A percentile compares a stretch with the other conserved stretches of the same genome.
Evolutionary conservation across 2,797 vertebrate species (phyloP).

Genomic region (Cyclopterus lumpus): DNA sequence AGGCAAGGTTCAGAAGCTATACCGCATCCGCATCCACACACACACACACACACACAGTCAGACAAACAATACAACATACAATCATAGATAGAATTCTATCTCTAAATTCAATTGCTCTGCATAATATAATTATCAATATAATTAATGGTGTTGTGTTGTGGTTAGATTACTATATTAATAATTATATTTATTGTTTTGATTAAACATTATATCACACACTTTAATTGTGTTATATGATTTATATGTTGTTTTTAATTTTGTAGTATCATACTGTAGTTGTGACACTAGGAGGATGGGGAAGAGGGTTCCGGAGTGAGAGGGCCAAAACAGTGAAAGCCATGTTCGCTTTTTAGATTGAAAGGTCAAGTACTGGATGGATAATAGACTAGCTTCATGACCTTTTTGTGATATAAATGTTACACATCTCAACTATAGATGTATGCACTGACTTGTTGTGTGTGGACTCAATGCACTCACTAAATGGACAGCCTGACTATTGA

Average conservation of each 20-base stretch:
- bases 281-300: no score
- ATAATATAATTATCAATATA: background rate
- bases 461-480: background rate
- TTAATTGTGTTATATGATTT: no score
- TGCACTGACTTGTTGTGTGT: no score
- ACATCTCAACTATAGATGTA: background rate
- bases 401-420: no score
- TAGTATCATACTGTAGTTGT: no score
- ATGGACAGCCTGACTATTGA: background rate
- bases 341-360: background rate
- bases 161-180: background rate
- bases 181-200: background rate
- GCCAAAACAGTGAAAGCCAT: background rate
- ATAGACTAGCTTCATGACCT: no score
- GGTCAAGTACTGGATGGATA: no score
- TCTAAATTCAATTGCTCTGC: background rate
- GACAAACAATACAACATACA: background rate
- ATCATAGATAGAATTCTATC: background rate
- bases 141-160: background rate
- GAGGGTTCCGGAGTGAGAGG: no score
- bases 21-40: slow-evolving; percentile 20
- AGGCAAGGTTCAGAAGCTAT: slow-evolving; percentile 42
- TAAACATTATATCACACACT: background rate
- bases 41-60: slow-evolving; percentile 9
- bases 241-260: no score